These are phyloP conservation scores for Cygnus atratus DNA, from an alignment of 2,113 vertebrate genomes.

Conservation along the genomic window DNA sequence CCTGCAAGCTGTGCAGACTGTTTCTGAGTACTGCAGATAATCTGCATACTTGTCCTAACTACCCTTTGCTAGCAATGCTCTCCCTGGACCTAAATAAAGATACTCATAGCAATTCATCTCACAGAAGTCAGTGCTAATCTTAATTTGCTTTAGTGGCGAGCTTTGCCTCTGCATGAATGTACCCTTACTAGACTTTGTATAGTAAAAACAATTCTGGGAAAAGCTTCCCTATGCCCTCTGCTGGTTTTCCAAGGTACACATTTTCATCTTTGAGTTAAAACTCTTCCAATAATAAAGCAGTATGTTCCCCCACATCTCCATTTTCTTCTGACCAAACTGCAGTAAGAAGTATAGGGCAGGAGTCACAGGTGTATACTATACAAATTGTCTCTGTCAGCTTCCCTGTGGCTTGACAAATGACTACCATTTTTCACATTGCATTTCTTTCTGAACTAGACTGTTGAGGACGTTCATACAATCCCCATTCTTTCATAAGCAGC, in stretches of 20 bases:
- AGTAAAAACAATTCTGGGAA: neutral
- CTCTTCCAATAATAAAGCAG: neutral
- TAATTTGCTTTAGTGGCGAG: neutral
- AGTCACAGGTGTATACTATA: neutral
- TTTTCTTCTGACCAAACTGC: neutral
- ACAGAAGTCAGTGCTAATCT: neutral
- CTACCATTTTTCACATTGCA: neutral
- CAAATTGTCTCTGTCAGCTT: neutral
- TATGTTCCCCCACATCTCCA: neutral
- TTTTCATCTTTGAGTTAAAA: neutral
- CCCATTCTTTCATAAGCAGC: neutral
- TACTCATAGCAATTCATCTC: neutral
- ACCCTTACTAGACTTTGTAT: neutral
- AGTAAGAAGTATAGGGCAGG: neutral
- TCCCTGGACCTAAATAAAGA: neutral
- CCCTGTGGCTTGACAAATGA: neutral
- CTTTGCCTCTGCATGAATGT: neutral
- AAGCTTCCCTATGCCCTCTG: slow-evolving; percentile 33
- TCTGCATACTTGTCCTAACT: neutral
- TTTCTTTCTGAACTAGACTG: neutral
- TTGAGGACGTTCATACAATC: neutral
- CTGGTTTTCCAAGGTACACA: neutral
- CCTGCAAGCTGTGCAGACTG: neutral
- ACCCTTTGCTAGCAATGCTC: neutral
- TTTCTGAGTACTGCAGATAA: neutral